These are phyloP conservation scores for Vidua chalybeata DNA, from an alignment of 2,113 vertebrate species.

Conservation along the genomic window DNA sequence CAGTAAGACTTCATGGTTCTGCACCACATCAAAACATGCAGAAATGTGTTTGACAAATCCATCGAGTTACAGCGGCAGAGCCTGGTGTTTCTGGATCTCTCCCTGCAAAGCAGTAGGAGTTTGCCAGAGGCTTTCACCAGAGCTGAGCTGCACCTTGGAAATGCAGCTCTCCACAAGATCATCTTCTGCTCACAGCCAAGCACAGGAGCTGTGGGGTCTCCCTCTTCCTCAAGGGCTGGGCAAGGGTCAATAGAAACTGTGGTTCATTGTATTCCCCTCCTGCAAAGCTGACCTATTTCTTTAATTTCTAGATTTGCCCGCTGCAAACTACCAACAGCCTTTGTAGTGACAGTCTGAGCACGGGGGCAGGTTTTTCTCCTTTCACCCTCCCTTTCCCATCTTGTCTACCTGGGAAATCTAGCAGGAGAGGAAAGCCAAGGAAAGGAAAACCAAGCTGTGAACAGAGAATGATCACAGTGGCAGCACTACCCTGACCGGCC, in stretches of 20 bases:
- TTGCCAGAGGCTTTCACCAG: slow-evolving; percentile 5
- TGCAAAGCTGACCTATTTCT: not conserved
- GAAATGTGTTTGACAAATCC: slow-evolving; percentile 31
- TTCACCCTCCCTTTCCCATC: not conserved
- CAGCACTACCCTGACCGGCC: not conserved
- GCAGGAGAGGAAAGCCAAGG: not conserved
- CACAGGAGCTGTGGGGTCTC: not conserved
- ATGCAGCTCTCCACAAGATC: not conserved
- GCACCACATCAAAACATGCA: not conserved
- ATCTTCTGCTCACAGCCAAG: not conserved
- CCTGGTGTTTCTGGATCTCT: slow-evolving; percentile 30
- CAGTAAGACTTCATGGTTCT: not conserved
- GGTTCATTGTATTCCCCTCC: not conserved
- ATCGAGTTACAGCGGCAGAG: not conserved
- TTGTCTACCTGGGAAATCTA: not conserved
- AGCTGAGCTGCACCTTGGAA: slow-evolving; percentile 5
- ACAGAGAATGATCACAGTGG: not conserved
- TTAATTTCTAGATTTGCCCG: not conserved
- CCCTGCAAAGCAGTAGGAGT: not conserved
- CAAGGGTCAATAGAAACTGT: not conserved
- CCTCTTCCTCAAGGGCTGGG: not conserved
- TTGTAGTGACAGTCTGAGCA: not conserved
- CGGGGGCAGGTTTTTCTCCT: not conserved
- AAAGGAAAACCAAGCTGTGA: not conserved
- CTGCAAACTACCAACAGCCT: not conserved